Percentiles rank a stretch among this genome's conserved stretches.
These are phyloP conservation scores for Condylostylus longicornis DNA, from an alignment of 1,140 invertebrate species.

Conservation along the genomic window DNA sequence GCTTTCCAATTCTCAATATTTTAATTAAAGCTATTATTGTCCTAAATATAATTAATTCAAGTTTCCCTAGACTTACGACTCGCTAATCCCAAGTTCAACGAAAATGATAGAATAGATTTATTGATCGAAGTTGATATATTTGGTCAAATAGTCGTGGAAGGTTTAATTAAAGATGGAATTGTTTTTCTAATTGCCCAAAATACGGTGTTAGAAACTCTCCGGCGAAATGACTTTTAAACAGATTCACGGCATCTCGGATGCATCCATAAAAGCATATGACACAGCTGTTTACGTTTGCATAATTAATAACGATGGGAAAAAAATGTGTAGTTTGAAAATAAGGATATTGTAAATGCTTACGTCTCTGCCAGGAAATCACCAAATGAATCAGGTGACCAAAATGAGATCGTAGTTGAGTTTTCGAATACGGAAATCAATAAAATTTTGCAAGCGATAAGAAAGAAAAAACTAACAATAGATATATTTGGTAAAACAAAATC, in stretches of 20 bases:
- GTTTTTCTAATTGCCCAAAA: not conserved
- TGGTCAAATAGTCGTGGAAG: not conserved
- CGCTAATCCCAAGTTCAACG: constrained; percentile 11
- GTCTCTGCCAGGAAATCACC: not conserved
- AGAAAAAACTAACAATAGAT: not conserved
- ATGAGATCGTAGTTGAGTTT: not conserved
- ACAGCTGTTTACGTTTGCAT: constrained; percentile 17
- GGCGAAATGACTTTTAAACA: constrained; percentile 1
- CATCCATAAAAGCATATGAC: constrained; percentile 16
- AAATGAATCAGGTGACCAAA: not conserved
- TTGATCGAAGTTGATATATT: constrained; percentile 12
- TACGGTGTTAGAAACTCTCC: not conserved
- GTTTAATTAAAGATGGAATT: not conserved
- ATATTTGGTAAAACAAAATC: too few relatives aligned
- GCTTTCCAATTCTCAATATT: too few relatives aligned
- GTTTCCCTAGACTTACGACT: constrained; percentile 5
- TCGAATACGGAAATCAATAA: not conserved
- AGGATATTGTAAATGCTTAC: not conserved
- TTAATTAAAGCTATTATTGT: too few relatives aligned
- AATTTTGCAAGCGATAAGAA: not conserved
- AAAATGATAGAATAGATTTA: constrained; percentile 10
- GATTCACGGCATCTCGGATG: constrained; percentile 17
- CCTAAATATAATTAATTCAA: too few relatives aligned
- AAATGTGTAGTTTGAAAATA: not conserved
- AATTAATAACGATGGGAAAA: not conserved